Evolutionary conservation across 2,888 invertebrate species (phyloP).

Genomic region (Cistogaster globosa): DNA sequence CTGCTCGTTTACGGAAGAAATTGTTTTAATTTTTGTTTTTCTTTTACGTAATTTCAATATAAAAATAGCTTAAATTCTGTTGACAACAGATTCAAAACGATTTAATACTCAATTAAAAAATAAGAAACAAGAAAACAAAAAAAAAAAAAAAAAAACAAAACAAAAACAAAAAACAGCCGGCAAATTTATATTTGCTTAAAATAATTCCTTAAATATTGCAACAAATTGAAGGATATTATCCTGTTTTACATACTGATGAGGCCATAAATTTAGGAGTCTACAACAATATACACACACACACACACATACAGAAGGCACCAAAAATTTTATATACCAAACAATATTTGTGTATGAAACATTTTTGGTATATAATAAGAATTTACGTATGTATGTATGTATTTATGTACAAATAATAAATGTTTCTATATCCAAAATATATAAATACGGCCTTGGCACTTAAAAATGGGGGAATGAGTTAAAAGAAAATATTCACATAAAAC

Average conservation of each 20-base stretch:
- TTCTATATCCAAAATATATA: conserved; percentile 21
- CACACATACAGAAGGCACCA: conserved; percentile 46
- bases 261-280: conserved; percentile 55
- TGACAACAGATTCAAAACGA: conserved; percentile 50
- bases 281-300: conserved; percentile 42
- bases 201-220: conserved; percentile 45
- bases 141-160: too few relatives aligned
- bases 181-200: conserved; percentile 13
- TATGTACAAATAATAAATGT: conserved; percentile 7
- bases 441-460: conserved; percentile 52
- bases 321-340: conserved; percentile 1
- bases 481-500: conserved; percentile 3
- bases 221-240: conserved; percentile 40
- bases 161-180: conserved; percentile 37
- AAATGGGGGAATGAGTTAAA: conserved; percentile 18
- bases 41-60: not conserved
- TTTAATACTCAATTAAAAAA: conserved; percentile 3
- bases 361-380: not conserved
- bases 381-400: not conserved
- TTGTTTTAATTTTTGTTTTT: not conserved
- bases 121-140: not conserved
- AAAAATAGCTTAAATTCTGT: conserved; percentile 43
- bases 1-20: conserved; percentile 21
- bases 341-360: not conserved
- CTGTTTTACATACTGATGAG: conserved; percentile 48